Percentiles rank a stretch among this genome's conserved stretches.
phyloP scores from a whole-genome alignment of 2,797 vertebrate genomes.

The Florisuga fusca region DNA sequence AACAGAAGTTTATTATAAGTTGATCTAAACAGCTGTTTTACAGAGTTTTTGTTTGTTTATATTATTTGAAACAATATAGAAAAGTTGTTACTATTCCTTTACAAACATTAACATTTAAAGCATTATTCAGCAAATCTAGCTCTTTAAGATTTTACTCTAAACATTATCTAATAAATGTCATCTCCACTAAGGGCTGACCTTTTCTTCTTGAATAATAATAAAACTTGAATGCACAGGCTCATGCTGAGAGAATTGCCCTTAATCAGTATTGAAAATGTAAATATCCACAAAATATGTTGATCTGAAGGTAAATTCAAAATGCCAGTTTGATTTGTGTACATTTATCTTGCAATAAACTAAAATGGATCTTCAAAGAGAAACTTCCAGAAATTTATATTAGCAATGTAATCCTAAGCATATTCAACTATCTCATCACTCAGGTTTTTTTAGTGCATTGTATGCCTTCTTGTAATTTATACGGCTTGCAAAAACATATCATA shows the following conservation, averaged over 20 bases:
- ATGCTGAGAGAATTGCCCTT: neutral
- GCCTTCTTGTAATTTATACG: neutral
- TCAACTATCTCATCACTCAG: neutral
- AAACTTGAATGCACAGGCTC: neutral
- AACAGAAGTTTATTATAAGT: neutral
- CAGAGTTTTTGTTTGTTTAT: neutral
- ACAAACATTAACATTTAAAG: neutral
- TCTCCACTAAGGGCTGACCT: conserved; percentile 8
- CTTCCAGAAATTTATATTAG: neutral
- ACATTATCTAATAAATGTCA: neutral
- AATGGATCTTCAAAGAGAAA: conserved; percentile 34
- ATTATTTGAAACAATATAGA: neutral
- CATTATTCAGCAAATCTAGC: neutral
- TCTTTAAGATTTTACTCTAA: neutral
- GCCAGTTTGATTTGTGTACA: neutral
- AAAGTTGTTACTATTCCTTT: neutral
- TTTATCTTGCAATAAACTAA: neutral
- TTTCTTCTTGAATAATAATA: neutral
- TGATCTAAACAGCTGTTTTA: neutral
- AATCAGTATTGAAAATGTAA: neutral
- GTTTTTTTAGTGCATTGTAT: neutral
- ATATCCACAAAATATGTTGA: neutral
- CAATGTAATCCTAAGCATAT: neutral
- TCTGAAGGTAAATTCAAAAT: conserved; percentile 3
- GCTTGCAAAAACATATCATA: neutral